Conservation (phyloP, 2,888 invertebrate species). For the Archaeoteleia sp. region DNA sequence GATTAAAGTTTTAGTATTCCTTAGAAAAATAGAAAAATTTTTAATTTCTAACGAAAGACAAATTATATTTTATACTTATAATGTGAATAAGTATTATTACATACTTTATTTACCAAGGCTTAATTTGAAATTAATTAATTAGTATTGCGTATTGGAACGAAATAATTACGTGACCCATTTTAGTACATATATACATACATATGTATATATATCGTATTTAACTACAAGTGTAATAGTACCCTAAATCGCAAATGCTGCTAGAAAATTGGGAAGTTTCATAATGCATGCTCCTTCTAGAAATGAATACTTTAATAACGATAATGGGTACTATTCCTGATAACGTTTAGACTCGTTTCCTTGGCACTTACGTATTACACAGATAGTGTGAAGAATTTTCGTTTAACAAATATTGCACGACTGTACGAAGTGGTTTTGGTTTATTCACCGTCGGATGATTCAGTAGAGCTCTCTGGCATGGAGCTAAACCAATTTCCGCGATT, state of each 20-base stretch:
- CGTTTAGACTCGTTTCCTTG: conserved; percentile 54
- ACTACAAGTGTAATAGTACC: conserved; percentile 55
- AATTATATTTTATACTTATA: not conserved
- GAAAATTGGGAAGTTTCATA: conserved; percentile 53
- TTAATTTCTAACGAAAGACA: conserved; percentile 9
- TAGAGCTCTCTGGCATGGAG: conserved; percentile 77
- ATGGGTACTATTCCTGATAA: conserved; percentile 54
- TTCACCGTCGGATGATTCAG: conserved; percentile 75
- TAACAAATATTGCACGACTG: conserved; percentile 40
- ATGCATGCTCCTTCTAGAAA: conserved; percentile 53
- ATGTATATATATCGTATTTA: conserved; percentile 45
- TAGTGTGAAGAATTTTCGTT: conserved; percentile 42
- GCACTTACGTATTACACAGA: conserved; percentile 57
- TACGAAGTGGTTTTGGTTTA: conserved; percentile 56
- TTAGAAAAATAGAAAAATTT: conserved; percentile 35
- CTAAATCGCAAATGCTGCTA: conserved; percentile 55
- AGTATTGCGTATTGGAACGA: conserved; percentile 12
- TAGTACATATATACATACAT: conserved; percentile 50
- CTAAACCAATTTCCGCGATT: conserved; percentile 77
- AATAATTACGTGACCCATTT: conserved; percentile 24
- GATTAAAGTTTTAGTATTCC: conserved; percentile 6
- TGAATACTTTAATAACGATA: conserved; percentile 54
- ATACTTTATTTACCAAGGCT: conserved; percentile 6
- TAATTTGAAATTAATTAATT: conserved; percentile 18
- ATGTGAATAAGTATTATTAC: conserved; percentile 12